Evolutionary conservation across 1,140 invertebrate genomes (phyloP).

Genomic region (Drosophila kohkoa): DNA sequence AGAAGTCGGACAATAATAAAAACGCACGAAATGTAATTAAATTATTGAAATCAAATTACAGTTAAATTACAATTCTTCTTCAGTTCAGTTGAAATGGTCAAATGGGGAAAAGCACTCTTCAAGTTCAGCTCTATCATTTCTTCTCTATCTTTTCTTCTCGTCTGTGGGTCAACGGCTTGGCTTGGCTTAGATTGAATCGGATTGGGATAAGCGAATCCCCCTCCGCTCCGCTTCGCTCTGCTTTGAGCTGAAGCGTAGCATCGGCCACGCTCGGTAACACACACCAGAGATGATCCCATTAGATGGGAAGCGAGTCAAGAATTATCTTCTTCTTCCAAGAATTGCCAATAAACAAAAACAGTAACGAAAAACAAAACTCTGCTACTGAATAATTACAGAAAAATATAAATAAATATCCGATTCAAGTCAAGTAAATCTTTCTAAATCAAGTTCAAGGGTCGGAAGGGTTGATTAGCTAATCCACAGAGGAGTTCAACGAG

Average conservation of each 20-base stretch:
- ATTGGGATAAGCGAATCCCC: not conserved
- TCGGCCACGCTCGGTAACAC: slow-evolving; percentile 8
- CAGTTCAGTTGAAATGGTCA: slow-evolving; percentile 2
- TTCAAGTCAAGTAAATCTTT: not conserved
- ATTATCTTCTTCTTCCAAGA: not conserved
- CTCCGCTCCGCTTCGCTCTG: not conserved
- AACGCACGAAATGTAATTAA: slow-evolving; percentile 73
- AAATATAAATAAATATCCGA: not conserved
- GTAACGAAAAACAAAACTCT: not conserved
- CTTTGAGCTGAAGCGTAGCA: slow-evolving; percentile 32
- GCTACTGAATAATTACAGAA: not conserved
- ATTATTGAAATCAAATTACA: slow-evolving; percentile 83
- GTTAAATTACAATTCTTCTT: slow-evolving; percentile 66
- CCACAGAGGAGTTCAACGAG: not conserved
- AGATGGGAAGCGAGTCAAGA: slow-evolving; percentile 13
- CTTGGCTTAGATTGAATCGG: not conserved
- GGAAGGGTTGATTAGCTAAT: not conserved
- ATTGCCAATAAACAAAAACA: not conserved
- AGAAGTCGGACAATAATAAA: slow-evolving; percentile 23
- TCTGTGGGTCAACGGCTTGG: slow-evolving; percentile 37
- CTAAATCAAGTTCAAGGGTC: not conserved
- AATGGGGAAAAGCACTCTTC: slow-evolving; percentile 15
- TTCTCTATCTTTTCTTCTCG: slow-evolving; percentile 13
- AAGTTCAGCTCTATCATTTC: slow-evolving; percentile 7
- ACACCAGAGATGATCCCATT: slow-evolving; percentile 27